These are phyloP conservation scores for Urocyon cinereoargenteus DNA, from an alignment of 2,797 vertebrate genomes.

Conservation along the genomic window DNA sequence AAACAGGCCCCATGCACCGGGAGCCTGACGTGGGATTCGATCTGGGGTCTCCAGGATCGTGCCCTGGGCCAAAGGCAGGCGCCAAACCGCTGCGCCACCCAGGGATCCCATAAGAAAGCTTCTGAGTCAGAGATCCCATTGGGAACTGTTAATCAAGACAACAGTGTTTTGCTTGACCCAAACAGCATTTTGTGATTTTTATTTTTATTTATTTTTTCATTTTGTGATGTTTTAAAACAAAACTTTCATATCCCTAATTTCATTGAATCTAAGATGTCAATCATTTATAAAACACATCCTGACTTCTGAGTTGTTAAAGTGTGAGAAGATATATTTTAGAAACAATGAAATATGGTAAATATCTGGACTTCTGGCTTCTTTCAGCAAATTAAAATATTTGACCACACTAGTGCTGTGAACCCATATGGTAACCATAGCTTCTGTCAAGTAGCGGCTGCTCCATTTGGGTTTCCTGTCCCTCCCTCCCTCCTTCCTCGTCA, in stretches of 20 bases:
- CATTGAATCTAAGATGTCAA: neutral
- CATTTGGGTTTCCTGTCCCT: neutral
- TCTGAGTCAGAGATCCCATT: neutral
- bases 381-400: neutral
- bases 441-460: neutral
- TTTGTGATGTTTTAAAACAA: conserved; percentile 28
- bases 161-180: neutral
- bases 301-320: conserved; percentile 39
- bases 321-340: neutral
- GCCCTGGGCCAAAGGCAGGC: no score
- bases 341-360: neutral
- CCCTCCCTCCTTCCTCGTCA: neutral
- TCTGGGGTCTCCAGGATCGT: no score
- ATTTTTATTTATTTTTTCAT: no score
- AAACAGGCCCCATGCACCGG: no score
- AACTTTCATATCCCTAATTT: neutral
- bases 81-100: no score
- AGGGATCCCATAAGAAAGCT: neutral
- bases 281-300: neutral
- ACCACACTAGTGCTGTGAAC: neutral
- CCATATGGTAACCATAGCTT: neutral
- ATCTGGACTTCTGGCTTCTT: neutral
- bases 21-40: no score
- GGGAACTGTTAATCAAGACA: neutral
- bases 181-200: neutral